Evolutionary conservation across 2,888 invertebrate species (phyloP).

Genomic region (Pristionchus arcanus): DNA sequence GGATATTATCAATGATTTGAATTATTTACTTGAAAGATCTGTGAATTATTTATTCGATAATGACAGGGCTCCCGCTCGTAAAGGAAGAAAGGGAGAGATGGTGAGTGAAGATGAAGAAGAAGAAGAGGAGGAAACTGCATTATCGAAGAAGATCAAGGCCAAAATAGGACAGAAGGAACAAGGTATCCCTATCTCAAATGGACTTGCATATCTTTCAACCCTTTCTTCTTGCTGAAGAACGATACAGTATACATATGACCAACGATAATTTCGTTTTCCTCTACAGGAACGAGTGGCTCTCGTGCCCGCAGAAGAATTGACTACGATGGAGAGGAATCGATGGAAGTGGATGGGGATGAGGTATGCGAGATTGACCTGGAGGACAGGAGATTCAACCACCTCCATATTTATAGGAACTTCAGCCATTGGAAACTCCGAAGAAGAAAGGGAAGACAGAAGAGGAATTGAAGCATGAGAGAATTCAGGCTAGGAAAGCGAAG

Average conservation of each 20-base stretch:
- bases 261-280: not conserved
- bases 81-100: not conserved
- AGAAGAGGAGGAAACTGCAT: not conserved
- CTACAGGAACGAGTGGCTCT: not conserved
- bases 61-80: not conserved
- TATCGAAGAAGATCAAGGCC: not conserved
- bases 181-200: not conserved
- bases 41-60: not conserved
- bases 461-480: slow-evolving; percentile 4
- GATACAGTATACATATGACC: not conserved
- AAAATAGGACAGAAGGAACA: not conserved
- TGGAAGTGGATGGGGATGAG: not conserved
- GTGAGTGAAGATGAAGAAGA: not conserved
- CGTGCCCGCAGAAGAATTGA: slow-evolving; percentile 13
- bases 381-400: not conserved
- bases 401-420: not conserved
- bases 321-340: not conserved
- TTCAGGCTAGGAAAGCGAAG: not conserved
- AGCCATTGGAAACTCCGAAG: not conserved
- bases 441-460: not conserved
- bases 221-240: too few species aligned
- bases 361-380: not conserved
- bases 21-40: not conserved
- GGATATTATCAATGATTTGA: too few species aligned
- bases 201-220: too few species aligned